A percentile compares a stretch with the other conserved stretches of the same genome.
These are phyloP conservation scores for Anabas testudineus DNA, from an alignment of 2,797 vertebrate species.

Conservation along the genomic window DNA sequence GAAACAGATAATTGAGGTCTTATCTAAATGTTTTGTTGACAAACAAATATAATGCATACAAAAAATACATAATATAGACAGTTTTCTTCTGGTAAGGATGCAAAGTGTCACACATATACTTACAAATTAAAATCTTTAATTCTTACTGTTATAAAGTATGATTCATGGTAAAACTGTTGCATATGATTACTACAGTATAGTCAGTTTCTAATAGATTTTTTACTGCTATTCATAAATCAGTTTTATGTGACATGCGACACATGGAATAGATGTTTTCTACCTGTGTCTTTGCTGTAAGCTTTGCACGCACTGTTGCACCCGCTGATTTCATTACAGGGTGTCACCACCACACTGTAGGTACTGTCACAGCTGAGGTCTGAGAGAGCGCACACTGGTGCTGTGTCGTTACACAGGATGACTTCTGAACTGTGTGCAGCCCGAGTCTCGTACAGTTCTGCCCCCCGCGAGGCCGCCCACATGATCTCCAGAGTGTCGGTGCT, in stretches of 20 bases:
- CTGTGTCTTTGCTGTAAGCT: conserved; percentile 82
- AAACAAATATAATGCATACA: no score
- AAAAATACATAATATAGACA: no score
- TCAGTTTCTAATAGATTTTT: no score
- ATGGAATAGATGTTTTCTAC: conserved; percentile 69
- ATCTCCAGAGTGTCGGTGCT: conserved; percentile 88
- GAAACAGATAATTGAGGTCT: neutral
- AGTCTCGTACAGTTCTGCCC: conserved; percentile 90
- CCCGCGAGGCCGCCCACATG: conserved; percentile 86
- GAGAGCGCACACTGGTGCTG: conserved; percentile 86
- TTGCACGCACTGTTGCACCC: conserved; percentile 87
- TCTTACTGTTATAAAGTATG: no score
- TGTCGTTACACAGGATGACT: conserved; percentile 87
- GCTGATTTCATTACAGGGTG: conserved; percentile 88
- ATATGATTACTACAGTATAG: no score
- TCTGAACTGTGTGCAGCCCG: conserved; percentile 74
- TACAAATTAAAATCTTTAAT: no score
- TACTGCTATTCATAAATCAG: no score
- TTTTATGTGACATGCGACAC: neutral
- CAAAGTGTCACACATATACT: no score
- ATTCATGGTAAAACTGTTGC: no score
- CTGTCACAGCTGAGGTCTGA: conserved; percentile 89
- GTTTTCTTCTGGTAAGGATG: no score
- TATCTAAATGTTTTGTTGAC: neutral
- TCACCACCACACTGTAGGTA: conserved; percentile 85